Conservation (phyloP, 2,113 vertebrate genomes). For the Paramisgurnus dabryanus region DNA sequence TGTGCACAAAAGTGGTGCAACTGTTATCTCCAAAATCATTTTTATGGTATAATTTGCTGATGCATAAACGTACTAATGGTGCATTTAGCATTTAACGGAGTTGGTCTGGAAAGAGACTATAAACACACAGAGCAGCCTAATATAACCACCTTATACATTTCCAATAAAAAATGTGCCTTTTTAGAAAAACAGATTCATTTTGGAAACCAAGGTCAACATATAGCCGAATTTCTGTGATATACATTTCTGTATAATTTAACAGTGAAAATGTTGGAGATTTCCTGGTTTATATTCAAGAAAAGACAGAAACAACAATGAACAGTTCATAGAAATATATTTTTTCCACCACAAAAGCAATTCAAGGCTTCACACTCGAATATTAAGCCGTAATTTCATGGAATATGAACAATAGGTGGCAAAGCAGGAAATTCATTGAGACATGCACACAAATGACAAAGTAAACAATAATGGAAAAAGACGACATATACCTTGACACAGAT, state of each 20-base stretch:
- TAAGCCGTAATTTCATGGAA: conserved; percentile 43
- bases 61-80: background rate
- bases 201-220: background rate
- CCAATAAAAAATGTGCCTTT: background rate
- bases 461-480: conserved; percentile 11
- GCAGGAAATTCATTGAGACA: conserved; percentile 8
- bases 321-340: conserved; percentile 38
- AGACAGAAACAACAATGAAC: conserved; percentile 7
- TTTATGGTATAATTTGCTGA: background rate
- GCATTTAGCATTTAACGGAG: background rate
- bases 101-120: background rate
- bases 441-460: conserved; percentile 25
- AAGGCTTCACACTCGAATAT: conserved; percentile 52
- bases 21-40: background rate
- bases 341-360: conserved; percentile 40
- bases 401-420: conserved; percentile 16
- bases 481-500: background rate
- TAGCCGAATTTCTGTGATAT: background rate
- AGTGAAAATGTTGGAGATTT: background rate
- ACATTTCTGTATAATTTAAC: background rate
- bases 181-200: background rate
- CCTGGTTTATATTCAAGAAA: background rate
- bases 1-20: background rate
- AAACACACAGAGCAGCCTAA: background rate
- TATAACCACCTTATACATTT: background rate